Base-by-base conservation (phyloP, 30 jellyfish, hydroid and myxozoan genomes). In the Cassiopea xamachana region DNA sequence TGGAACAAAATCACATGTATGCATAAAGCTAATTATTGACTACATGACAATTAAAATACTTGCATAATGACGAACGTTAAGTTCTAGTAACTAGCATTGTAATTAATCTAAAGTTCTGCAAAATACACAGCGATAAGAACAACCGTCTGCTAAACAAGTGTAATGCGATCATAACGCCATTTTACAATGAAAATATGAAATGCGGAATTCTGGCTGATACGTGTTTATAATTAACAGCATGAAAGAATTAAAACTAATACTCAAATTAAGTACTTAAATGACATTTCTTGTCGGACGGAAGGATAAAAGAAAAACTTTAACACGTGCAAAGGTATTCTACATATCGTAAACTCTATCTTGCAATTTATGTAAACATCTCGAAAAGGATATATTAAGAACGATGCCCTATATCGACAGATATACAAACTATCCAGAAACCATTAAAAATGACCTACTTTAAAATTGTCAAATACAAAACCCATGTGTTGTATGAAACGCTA, bases 1-100 rank as follows among this genome's bases (percentile, higher is more conserved):
- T 7, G 1, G 80, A 71, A 71, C 80, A 71, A 71, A 71, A 71
- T 71, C 80, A 71, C 15, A 71, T 71, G 80, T 12, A 71, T 71
- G 80, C 80, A 71, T 71, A 71, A 68, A 7, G n/a, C 46, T 15
- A 1, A 71, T 71, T 71, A 14, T 9, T 71, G 80, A 15, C 15
- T 71, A 71, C n/a, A 71, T 43, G 55, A 43, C 55, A 55, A 71
- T 71, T 71, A n/a, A 71, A 71, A 71, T 71, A 43, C 15, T 19
- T 51, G 39, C 18, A 43, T 12, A 71, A 71, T 17, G 27, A 4
- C 15, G 74, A 64, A 64, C 74, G 2, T 14, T 5, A 64, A 64
- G 74, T 64, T 64, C 19, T 9, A 0, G 43, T 27, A 17, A 64
- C 74, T 64, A 64, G 15, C 27, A 64, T 64, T 64, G 2, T 17